phyloP scores from a whole-genome alignment of 2,113 vertebrate genomes.

The Oryzias curvinotus region DNA sequence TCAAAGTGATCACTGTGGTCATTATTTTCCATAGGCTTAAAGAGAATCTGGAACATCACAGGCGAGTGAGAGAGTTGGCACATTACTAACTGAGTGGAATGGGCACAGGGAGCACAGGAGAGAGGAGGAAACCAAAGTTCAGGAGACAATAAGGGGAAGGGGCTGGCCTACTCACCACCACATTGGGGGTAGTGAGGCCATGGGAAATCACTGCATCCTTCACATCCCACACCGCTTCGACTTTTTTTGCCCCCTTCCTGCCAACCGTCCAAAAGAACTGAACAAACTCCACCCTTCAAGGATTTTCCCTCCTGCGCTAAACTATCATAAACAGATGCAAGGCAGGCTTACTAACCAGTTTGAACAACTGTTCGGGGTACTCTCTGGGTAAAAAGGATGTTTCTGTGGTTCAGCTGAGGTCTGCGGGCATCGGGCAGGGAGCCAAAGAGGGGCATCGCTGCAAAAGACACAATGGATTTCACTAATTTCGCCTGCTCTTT shows the following conservation, averaged over 20 bases:
- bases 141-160: conserved; percentile 81
- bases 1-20: conserved; percentile 86
- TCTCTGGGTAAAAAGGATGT: conserved; percentile 75
- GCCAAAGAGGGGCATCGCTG: conserved; percentile 87
- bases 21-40: conserved; percentile 80
- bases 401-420: conserved; percentile 82
- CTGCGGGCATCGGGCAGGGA: conserved; percentile 88
- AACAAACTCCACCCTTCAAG: conserved; percentile 77
- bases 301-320: conserved; percentile 67
- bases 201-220: conserved; percentile 76
- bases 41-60: conserved; percentile 81
- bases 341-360: conserved; percentile 69
- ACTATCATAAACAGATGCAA: conserved; percentile 71
- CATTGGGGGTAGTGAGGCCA: conserved; percentile 72
- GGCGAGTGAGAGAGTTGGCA: conserved; percentile 85
- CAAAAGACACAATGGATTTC: conserved; percentile 82
- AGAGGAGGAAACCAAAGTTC: conserved; percentile 56
- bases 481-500: conserved; percentile 81
- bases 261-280: conserved; percentile 79
- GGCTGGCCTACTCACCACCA: conserved; percentile 80
- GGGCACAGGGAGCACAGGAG: conserved; percentile 72
- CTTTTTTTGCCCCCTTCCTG: conserved; percentile 70
- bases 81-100: conserved; percentile 85
- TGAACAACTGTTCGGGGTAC: conserved; percentile 65
- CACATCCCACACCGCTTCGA: conserved; percentile 55